Base-by-base conservation (phyloP, 2,888 invertebrate genomes). In the Epirrhoe alternata region DNA sequence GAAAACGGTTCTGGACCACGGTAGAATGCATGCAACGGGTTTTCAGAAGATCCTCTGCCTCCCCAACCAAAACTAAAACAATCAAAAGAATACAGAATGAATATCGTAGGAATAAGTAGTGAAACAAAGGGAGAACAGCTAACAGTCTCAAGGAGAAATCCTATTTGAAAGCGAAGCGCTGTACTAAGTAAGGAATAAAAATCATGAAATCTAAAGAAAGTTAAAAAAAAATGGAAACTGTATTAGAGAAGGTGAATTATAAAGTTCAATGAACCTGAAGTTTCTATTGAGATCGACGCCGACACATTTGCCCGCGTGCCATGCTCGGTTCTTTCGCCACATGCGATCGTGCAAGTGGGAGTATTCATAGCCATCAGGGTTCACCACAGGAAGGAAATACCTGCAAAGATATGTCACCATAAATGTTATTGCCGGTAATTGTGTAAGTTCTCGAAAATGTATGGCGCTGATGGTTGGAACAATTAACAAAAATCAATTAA, bases 361-460 rank as follows among this genome's bases (percentile, higher is more conserved):
- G 83, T 97, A 97, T 80, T 97, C 97, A 83, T 98, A 98, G 12
- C 98, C 97, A 83, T 98, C 97, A 12, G 97, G 97, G 89, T 97
- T 97, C 62, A 96, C 88, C n/a, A 97, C 94, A 0, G 97, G 96
- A 49, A 96, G 94, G 68, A 97, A 93, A 80, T 96, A 95, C 94
- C 94, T 94, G 72, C 3, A 75, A 75, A 52, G 14, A 16, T 47
- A 47, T 47, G 16, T 6, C 6, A 10, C n/a, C n/a, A 42, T 12
- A n/a, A 33, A 33, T 7, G 33, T 33, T n/a, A 5, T 33, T 33
- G 24, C 3, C 42, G 42, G n/a, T n/a, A n/a, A n/a, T n/a, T n/a
- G n/a, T n/a, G n/a, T 6, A 14, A 7, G 6, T 47, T 47, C 1
- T 47, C 14, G 47, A 42, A 12, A 5, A 42, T 42, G 12, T 42